Evolutionary conservation across 2,888 invertebrate species (phyloP).

Genomic region (Drosophila austrosaltans): DNA sequence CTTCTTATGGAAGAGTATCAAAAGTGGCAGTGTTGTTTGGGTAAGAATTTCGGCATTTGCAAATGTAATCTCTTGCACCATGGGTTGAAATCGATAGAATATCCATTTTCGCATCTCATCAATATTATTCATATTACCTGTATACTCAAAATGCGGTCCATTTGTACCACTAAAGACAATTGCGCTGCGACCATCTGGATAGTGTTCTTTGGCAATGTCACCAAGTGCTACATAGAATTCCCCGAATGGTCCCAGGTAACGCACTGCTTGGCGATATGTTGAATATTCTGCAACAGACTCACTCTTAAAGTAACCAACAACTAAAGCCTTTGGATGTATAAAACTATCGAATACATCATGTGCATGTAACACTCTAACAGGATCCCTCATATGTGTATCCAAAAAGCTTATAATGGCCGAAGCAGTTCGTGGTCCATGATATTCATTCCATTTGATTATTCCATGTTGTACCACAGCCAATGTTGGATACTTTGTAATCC

Average conservation of each 20-base stretch:
- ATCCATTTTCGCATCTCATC: conserved; percentile 93
- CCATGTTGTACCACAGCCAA: conserved; percentile 96
- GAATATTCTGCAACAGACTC: conserved; percentile 90
- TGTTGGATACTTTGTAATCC: conserved; percentile 98
- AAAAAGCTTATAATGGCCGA: conserved; percentile 94
- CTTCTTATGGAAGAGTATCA: conserved; percentile 95
- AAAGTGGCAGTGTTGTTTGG: conserved; percentile 97
- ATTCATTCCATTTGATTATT: conserved; percentile 91
- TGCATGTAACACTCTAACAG: conserved; percentile 89
- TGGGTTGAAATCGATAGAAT: conserved; percentile 93
- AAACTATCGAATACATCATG: conserved; percentile 88
- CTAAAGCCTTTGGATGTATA: conserved; percentile 89
- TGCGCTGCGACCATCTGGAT: conserved; percentile 75
- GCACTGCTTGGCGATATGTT: conserved; percentile 90
- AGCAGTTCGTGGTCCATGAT: conserved; percentile 92
- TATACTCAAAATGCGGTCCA: conserved; percentile 90
- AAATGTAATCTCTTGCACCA: conserved; percentile 98
- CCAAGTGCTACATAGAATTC: conserved; percentile 96
- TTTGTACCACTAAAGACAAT: conserved; percentile 91
- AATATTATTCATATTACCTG: conserved; percentile 87
- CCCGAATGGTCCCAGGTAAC: conserved; percentile 92
- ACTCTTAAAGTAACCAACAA: conserved; percentile 94
- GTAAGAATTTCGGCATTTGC: conserved; percentile 99
- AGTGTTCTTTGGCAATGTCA: conserved; percentile 85
- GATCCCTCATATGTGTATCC: conserved; percentile 92